Percentiles rank a stretch among this genome's conserved stretches.
phyloP scores from a whole-genome alignment of 1,140 invertebrate genomes.

The Fopius arisanus region DNA sequence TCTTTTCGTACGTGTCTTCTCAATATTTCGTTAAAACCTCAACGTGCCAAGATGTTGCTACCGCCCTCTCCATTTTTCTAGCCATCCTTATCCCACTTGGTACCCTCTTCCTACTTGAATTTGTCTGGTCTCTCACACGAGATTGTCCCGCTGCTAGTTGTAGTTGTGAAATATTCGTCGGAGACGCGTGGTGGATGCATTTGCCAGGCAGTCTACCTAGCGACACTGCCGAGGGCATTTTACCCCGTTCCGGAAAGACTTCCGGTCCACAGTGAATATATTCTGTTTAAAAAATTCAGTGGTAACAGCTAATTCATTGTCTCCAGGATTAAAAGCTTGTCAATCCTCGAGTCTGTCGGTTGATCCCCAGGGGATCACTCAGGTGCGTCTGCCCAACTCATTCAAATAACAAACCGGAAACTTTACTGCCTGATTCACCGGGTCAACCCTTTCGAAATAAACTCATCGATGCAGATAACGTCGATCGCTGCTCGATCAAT shows the following conservation, averaged over 20 bases:
- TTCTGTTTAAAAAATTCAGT: not conserved
- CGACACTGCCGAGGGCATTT: constrained; percentile 12
- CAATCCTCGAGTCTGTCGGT: too few species aligned
- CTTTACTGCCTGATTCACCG: not conserved
- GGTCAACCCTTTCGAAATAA: not conserved
- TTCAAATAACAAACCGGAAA: not conserved
- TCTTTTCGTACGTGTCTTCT: constrained; percentile 43
- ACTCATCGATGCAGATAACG: constrained; percentile 10
- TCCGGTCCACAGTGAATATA: not conserved
- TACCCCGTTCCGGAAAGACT: not conserved
- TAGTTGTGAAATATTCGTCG: constrained; percentile 38
- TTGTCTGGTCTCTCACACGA: not conserved
- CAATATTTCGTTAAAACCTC: constrained; percentile 36
- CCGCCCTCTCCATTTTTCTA: constrained; percentile 46
- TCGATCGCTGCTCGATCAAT: constrained; percentile 24
- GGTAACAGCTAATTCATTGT: not conserved
- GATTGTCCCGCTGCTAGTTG: not conserved
- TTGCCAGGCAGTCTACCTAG: constrained; percentile 44
- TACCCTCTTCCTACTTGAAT: not conserved
- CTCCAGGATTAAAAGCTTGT: too few species aligned
- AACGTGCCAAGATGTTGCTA: constrained; percentile 56
- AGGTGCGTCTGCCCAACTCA: constrained; percentile 4
- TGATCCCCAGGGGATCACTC: too few species aligned
- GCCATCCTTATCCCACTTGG: constrained; percentile 31
- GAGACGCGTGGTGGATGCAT: constrained; percentile 40